Evolutionary conservation across 1,140 invertebrate species (phyloP), one percentile per base, ranked within the genome.

Genomic region (Metopolophium dirhodum): DNA sequence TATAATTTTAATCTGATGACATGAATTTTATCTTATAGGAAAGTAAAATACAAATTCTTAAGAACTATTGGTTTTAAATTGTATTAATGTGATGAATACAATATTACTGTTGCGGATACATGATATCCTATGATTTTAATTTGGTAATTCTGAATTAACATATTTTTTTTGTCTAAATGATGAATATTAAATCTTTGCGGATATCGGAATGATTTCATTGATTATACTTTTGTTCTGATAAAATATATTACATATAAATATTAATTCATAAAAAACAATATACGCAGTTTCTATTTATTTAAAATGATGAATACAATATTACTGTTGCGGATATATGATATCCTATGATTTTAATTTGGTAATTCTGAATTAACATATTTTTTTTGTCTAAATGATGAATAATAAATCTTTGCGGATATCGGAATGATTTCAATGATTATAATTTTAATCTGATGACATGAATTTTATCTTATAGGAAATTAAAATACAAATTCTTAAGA

Each of bases 281-380:
- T 14, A 26, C 7, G 0, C 26, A 26, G 1, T 8, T 57, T 57
- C 8, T 8, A 57, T 57, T 26, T 8, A 8, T 57, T n/a, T 82
- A 41, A 41, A 2, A 41, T 26, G 57, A 61, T 83, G 45, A 91
- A 82, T 91, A 20, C 18, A 51, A 54, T 51, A 51, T 37, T 35
- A 54, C 88, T 90, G 54, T 90, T 90, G 88, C 54, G 37, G 54
- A 90, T 90, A 90, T 2, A 90, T 90, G 57, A 90, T 47, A 61
- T 68, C n/a, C 4, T 26, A 2, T 91, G 90, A 91, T 77, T 77
- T 4, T n/a, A 83, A 51, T 35, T n/a, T 51, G 8, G 85, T 45
- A 47, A 41, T 30, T 88, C 47, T 88, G 30, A 49, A 51, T 51
- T 30, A 6, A 49, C 14, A 18, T 11, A 22, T 22, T 3, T 30